phyloP scores from a whole-genome alignment of 2,113 vertebrate genomes.

The Brachyhypopomus occidentalis region DNA sequence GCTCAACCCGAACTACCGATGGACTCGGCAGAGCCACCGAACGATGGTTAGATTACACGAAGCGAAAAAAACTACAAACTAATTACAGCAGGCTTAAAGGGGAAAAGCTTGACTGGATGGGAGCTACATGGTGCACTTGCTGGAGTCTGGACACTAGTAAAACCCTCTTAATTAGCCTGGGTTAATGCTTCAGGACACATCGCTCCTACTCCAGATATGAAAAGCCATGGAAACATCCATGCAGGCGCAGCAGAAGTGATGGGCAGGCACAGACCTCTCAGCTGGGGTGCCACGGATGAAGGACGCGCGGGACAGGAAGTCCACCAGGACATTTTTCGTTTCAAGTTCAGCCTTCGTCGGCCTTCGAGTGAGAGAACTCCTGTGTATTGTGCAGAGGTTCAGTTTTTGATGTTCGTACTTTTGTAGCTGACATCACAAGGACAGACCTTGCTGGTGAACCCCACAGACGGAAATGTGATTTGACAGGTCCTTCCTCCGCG shows the following conservation, averaged over 20 bases:
- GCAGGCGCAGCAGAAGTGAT: constrained; percentile 17
- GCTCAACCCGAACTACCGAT: constrained; percentile 61
- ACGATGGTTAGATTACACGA: constrained; percentile 66
- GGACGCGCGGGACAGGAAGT: constrained; percentile 8
- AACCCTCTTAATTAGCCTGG: constrained; percentile 52
- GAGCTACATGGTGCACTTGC: constrained; percentile 53
- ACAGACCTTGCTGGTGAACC: constrained; percentile 36
- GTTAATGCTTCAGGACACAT: constrained; percentile 45
- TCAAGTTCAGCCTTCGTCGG: constrained; percentile 18
- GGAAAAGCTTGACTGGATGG: constrained; percentile 65
- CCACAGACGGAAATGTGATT: constrained; percentile 32
- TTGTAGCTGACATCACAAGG: constrained; percentile 29
- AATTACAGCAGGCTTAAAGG: constrained; percentile 71
- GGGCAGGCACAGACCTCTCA: not conserved
- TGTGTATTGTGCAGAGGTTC: constrained; percentile 26
- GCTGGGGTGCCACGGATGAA: constrained; percentile 6
- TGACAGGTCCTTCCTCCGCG: constrained; percentile 34
- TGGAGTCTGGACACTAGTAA: constrained; percentile 27
- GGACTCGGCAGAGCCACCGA: constrained; percentile 58
- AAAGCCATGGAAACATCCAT: constrained; percentile 46
- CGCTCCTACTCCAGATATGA: constrained; percentile 39
- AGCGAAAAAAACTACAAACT: constrained; percentile 66
- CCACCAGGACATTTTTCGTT: constrained; percentile 34
- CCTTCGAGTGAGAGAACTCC: constrained; percentile 30
- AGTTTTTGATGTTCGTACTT: constrained; percentile 39